Evolutionary conservation across 2,113 vertebrate genomes (phyloP), one percentile per base, ranked within the genome.

Genomic region (Gallinago media): DNA sequence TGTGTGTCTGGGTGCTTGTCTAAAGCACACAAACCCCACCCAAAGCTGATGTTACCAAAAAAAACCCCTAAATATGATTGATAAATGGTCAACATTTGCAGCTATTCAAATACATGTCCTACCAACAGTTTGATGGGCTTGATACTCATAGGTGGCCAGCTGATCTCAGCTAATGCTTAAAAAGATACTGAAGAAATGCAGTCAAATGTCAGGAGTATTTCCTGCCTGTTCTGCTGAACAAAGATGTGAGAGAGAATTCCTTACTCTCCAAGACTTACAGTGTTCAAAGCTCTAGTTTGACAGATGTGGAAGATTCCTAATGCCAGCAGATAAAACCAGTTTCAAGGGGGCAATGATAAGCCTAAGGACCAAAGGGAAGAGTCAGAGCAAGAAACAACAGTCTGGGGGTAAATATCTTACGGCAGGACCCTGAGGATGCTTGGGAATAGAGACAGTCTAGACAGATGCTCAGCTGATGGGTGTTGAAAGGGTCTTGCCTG

Each of bases 261-360:
- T n/a, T n/a, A n/a, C 4, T 75, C 40, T 88, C 67, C 15, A 75
- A 55, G 59, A 66, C 27, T 34, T 59, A 8, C 23, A 42, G 13
- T 73, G 25, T 80, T 92, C 55, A 92, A n/a, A 86, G 47, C 46
- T 88, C 26, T 73, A 42, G 58, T 68, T 89, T 88, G 73, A 61
- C 50, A 86, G 59, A 58, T 0, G 0, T 40, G 16, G 59, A 77
- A 74, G 26, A n/a, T 77, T 77, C 26, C n/a, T 74, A 74, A 77
- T 42, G 50, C 63, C 26, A 82, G 46, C 50, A 84, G 36, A 67
- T 77, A 70, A 88, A 88, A 92, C 26, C 8, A 16, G 4, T 73
- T 88, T 79, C 50, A 88, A 74, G 63, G 16, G 14, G 15, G 10
- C 0, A 0, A 86, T 86, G 59, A 55, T 15, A 93, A 81, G 18